phyloP scores from a whole-genome alignment of 2,888 invertebrate genomes.

The Cremastinae sp. region DNA sequence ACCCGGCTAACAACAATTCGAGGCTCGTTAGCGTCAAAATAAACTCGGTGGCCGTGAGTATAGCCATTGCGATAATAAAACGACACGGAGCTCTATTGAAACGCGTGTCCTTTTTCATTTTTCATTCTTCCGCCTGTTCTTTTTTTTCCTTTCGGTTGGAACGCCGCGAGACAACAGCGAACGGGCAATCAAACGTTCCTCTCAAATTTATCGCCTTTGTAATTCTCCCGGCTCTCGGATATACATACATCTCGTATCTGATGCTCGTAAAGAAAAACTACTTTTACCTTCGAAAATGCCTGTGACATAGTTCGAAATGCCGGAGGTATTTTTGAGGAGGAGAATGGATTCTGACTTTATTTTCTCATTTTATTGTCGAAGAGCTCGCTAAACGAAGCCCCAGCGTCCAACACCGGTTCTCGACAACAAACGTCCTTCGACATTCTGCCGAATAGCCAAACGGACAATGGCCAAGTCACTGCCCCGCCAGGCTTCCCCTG shows the following conservation, averaged over 20 bases:
- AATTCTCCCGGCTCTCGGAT: conserved; percentile 9
- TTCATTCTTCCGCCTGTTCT: too few species aligned
- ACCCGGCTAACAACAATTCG: conserved; percentile 69
- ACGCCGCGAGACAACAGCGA: conserved; percentile 5
- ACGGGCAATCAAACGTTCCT: conserved; percentile 44
- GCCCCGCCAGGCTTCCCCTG: conserved; percentile 76
- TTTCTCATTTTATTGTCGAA: conserved; percentile 55
- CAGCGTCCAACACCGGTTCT: conserved; percentile 61
- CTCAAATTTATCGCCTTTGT: conserved; percentile 44
- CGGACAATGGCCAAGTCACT: conserved; percentile 67
- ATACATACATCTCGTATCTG: conserved; percentile 11
- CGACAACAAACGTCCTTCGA: conserved; percentile 66
- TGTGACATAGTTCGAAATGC: conserved; percentile 25
- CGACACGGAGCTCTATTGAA: conserved; percentile 1
- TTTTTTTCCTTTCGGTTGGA: not conserved
- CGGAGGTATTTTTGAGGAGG: not conserved
- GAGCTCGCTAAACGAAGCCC: conserved; percentile 70
- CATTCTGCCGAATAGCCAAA: conserved; percentile 68
- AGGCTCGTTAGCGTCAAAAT: conserved; percentile 74
- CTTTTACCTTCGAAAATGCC: conserved; percentile 25
- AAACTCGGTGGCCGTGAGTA: conserved; percentile 77
- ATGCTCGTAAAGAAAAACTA: conserved; percentile 34
- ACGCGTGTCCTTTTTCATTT: not conserved
- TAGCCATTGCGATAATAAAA: conserved; percentile 15
- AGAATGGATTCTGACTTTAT: not conserved